Percentiles rank a stretch among this genome's conserved stretches.
phyloP scores from a whole-genome alignment of 2,888 invertebrate genomes.

The Automeris io region DNA sequence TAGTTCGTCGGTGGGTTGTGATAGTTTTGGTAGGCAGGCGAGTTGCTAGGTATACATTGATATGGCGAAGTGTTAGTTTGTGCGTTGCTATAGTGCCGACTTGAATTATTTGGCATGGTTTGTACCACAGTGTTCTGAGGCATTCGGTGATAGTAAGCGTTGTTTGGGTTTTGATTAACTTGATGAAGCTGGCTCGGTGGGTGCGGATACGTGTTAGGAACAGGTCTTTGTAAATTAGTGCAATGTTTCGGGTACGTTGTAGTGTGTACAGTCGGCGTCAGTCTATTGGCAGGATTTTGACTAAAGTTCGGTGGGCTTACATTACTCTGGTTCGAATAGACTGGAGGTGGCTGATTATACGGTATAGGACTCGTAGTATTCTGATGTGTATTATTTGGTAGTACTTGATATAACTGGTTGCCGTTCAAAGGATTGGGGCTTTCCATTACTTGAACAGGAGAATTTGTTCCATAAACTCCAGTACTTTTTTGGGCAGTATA shows the following conservation, averaged over 20 bases:
- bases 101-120: slow-evolving; percentile 32
- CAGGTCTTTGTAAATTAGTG: slow-evolving; percentile 41
- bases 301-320: slow-evolving; percentile 62
- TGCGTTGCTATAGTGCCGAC: slow-evolving; percentile 40
- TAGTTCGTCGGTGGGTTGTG: slow-evolving; percentile 72
- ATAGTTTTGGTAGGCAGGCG: slow-evolving; percentile 65
- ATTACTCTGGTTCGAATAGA: slow-evolving; percentile 48
- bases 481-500: slow-evolving; percentile 51
- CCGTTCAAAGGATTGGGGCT: slow-evolving; percentile 34
- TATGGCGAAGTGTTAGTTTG: slow-evolving; percentile 53
- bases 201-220: slow-evolving; percentile 57
- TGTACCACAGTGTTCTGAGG: slow-evolving; percentile 43
- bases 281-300: slow-evolving; percentile 60
- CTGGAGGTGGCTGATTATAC: slow-evolving; percentile 57
- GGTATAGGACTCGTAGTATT: slow-evolving; percentile 52
- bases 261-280: slow-evolving; percentile 55
- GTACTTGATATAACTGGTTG: slow-evolving; percentile 56
- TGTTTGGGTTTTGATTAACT: slow-evolving; percentile 49
- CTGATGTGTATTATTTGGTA: slow-evolving; percentile 44
- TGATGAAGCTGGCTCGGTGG: slow-evolving; percentile 54
- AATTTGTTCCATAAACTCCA: slow-evolving; percentile 47
- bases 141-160: slow-evolving; percentile 61
- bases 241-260: slow-evolving; percentile 49
- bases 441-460: slow-evolving; percentile 37
- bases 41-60: slow-evolving; percentile 67